Evolutionary conservation across 2,888 invertebrate species (phyloP), one percentile per base, ranked within the genome.

Genomic region (Eudasyphora cyanicolor): DNA sequence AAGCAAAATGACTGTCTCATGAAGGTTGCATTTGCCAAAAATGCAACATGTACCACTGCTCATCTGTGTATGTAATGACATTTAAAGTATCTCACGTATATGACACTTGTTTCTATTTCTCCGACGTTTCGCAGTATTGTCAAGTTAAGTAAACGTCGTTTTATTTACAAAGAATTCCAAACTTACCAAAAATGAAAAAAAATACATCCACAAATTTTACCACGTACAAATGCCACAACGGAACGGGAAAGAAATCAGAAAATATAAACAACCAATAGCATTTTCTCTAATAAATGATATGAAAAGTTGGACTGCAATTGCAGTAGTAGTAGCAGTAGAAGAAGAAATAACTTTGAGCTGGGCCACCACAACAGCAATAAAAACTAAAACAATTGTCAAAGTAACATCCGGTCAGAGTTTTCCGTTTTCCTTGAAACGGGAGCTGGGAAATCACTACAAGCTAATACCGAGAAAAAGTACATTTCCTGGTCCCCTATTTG

Each of bases 41-140:
- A 5, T 70, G 57, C 82, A 82, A 76, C 83, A 83, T 77, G 83
- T 83, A n/a, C n/a, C n/a, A n/a, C n/a, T n/a, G n/a, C n/a, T n/a
- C n/a, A n/a, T n/a, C n/a, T n/a, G n/a, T n/a, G n/a, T n/a, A 32
- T 6, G 32, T 32, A 82, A 77, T 78, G 80, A 81, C 80, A 82
- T 81, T 82, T 82, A 78, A 85, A 82, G 67, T 81, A 81, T 82
- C 82, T 73, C 85, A 85, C 85, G 85, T 85, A 82, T 42, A 78
- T 78, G 82, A 69, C 82, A 78, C 75, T 78, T 85, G 75, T 82
- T 81, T 73, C 74, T 7, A 24, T 49, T 49, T 57, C 54, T 21
- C 21, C 38, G 62, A 60, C 12, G 60, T 29, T 62, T 67, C 38
- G n/a, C 64, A 62, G 71, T 62, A 77, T 75, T 79, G 75, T 67